phyloP scores from a whole-genome alignment of 2,797 vertebrate species.

The Scarus forsteni region DNA sequence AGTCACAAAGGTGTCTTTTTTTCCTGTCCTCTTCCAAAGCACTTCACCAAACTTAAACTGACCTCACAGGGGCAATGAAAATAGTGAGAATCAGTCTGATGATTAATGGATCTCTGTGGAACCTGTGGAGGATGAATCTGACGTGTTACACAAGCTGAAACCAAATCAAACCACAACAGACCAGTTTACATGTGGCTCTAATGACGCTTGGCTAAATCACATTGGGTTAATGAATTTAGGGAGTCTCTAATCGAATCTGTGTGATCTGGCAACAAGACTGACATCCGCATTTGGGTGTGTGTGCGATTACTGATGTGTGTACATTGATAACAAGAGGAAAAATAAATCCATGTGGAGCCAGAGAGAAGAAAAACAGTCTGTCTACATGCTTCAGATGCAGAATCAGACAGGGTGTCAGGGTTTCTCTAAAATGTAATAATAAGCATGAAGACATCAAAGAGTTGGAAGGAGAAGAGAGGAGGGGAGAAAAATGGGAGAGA shows the following conservation, averaged over 20 bases:
- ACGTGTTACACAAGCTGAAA: constrained; percentile 56
- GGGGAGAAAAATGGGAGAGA: not conserved
- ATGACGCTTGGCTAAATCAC: constrained; percentile 79
- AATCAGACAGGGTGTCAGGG: constrained; percentile 41
- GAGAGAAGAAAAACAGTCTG: constrained; percentile 28
- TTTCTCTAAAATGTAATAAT: constrained; percentile 49
- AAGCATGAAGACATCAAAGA: constrained; percentile 59
- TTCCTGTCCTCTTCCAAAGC: too few relatives aligned
- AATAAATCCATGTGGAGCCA: constrained; percentile 44
- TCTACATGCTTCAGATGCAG: constrained; percentile 37
- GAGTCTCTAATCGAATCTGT: constrained; percentile 82
- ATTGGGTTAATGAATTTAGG: constrained; percentile 82
- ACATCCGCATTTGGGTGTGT: constrained; percentile 45
- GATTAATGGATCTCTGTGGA: constrained; percentile 14
- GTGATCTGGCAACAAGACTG: constrained; percentile 78
- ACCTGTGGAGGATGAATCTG: constrained; percentile 44
- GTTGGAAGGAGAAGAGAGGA: constrained; percentile 5
- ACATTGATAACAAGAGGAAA: constrained; percentile 52
- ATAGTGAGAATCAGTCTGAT: not conserved
- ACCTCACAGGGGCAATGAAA: constrained; percentile 1
- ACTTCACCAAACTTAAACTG: constrained; percentile 8
- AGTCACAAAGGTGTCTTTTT: too few relatives aligned
- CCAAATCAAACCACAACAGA: constrained; percentile 75
- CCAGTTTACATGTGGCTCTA: constrained; percentile 79
- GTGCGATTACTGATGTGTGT: constrained; percentile 28